Evolutionary conservation across 2,888 invertebrate genomes (phyloP), one percentile per base, ranked within the genome.

Genomic region (Sarcophaga variegata): DNA sequence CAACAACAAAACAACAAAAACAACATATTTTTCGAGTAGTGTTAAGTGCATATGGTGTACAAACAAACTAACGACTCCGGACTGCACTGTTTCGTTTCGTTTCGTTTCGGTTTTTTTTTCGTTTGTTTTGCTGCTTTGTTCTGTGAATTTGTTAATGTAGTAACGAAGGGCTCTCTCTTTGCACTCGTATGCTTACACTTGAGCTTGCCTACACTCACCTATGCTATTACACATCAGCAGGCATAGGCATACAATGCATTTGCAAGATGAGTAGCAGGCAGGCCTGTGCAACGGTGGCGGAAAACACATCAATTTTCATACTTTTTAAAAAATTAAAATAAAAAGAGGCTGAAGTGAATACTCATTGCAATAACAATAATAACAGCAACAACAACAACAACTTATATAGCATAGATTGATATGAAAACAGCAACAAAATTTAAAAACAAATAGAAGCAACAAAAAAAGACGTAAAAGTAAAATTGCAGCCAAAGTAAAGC

Each of bases 221-320:
- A 20, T 37, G 20, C 63, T 63, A 14, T 12, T 22, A 47, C 20
- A 62, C 14, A 60, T 27, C n/a, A 60, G 37, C 37, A 37, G 37
- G 2, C 37, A 37, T 37, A 37, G 37, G 8, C 37, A 10, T 2
- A 10, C 37, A 37, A 37, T 37, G 10, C 37, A 37, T 37, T 37
- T 37, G 10, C 37, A 8, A 37, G 37, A 37, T 37, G 37, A 37
- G 37, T 37, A 4, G 8, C 37, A 10, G 37, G 37, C 8, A 37
- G 10, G 10, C 37, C 37, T 37, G 8, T 1, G 10, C 37, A 37
- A 10, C 1, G 2, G 8, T 37, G 37, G 37, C 10, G 2, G 2
- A 37, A 37, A 37, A 37, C 47, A 76, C 70, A 80, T 47, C 20
- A 71, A 84, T 71, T 76, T 80, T 84, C 66, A 71, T 80, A 75